phyloP scores from a whole-genome alignment of 2,113 vertebrate genomes.

The Laticauda colubrina region DNA sequence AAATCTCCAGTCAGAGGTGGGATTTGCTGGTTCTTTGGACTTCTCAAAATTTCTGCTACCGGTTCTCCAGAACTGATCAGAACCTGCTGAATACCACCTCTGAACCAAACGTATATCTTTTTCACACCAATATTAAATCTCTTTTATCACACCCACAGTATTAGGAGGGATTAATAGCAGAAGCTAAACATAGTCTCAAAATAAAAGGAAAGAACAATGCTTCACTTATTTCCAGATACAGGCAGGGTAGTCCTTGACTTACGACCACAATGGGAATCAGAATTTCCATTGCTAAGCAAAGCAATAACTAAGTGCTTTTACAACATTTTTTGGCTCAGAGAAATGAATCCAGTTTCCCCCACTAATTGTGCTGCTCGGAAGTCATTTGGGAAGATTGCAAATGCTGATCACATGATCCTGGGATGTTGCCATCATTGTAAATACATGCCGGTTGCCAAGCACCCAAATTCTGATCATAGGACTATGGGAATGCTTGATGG shows the following conservation, averaged over 20 bases:
- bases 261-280: background rate
- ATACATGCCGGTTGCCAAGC: background rate
- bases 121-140: background rate
- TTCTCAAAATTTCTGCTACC: too few species aligned
- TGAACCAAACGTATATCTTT: background rate
- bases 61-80: too few species aligned
- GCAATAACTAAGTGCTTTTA: background rate
- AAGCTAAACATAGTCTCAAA: background rate
- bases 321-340: background rate
- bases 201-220: background rate
- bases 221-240: background rate
- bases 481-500: background rate
- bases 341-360: background rate
- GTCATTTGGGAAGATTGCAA: background rate
- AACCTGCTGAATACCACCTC: too few species aligned
- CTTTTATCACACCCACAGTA: background rate
- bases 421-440: background rate
- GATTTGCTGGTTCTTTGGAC: too few species aligned
- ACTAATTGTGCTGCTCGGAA: background rate
- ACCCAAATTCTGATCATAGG: background rate
- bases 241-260: background rate
- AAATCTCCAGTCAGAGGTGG: too few species aligned
- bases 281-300: background rate
- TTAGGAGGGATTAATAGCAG: background rate
- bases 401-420: background rate